Percentiles rank a stretch among this genome's conserved stretches.
Conservation (phyloP, 1,140 invertebrate species). For the Lysiphlebus fabarum region DNA sequence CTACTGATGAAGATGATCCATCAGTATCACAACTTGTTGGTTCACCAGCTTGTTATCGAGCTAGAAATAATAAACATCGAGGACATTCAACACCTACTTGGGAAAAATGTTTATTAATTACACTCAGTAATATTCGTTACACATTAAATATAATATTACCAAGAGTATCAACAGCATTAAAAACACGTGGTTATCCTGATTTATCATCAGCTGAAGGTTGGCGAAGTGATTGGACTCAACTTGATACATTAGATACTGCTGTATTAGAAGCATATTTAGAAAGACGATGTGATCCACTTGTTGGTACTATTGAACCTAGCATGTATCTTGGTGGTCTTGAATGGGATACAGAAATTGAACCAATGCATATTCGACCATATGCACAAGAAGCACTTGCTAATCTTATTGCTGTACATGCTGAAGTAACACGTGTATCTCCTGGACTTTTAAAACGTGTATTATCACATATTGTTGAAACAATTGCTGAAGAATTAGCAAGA, state of each 20-base stretch:
- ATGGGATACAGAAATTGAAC: slow-evolving; percentile 74
- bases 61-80: slow-evolving; percentile 42
- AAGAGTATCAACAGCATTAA: slow-evolving; percentile 59
- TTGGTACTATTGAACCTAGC: slow-evolving; percentile 90
- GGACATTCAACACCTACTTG: slow-evolving; percentile 55
- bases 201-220: slow-evolving; percentile 45
- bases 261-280: slow-evolving; percentile 84
- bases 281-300: slow-evolving; percentile 86
- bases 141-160: slow-evolving; percentile 72
- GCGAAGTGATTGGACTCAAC: slow-evolving; percentile 50
- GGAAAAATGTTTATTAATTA: slow-evolving; percentile 79
- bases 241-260: slow-evolving; percentile 66
- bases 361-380: slow-evolving; percentile 80
- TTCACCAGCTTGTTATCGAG: slow-evolving; percentile 58
- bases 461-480: slow-evolving; percentile 82
- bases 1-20: slow-evolving; percentile 57
- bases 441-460: slow-evolving; percentile 72
- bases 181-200: slow-evolving; percentile 46
- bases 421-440: slow-evolving; percentile 83
- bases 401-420: slow-evolving; percentile 87
- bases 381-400: slow-evolving; percentile 90
- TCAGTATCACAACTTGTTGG: slow-evolving; percentile 65
- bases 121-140: slow-evolving; percentile 86
- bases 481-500: slow-evolving; percentile 85
- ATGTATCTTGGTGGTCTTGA: slow-evolving; percentile 90